phyloP scores from a whole-genome alignment of 2,888 invertebrate genomes.

The Halictus ligatus region DNA sequence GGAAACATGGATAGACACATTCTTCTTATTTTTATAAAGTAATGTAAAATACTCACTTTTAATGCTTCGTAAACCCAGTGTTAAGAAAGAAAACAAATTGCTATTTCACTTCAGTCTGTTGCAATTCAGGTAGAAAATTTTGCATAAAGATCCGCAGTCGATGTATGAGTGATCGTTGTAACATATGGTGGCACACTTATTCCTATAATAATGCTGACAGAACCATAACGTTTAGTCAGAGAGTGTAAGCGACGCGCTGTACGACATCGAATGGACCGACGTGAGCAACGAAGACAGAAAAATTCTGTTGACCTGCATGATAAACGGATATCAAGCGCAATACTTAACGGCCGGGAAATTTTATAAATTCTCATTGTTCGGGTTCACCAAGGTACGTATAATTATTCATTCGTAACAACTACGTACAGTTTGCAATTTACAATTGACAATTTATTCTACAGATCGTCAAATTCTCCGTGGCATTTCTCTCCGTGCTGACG shows the following conservation, averaged over 20 bases:
- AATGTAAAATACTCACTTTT: too few species aligned
- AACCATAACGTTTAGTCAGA: constrained; percentile 82
- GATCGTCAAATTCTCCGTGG: constrained; percentile 20
- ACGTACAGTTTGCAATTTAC: background rate
- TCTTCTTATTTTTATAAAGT: too few species aligned
- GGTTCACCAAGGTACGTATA: constrained; percentile 1
- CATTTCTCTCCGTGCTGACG: background rate
- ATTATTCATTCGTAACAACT: background rate
- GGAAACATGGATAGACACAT: too few species aligned
- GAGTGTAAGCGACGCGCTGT: constrained; percentile 85
- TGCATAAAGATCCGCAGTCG: too few species aligned
- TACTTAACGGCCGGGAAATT: constrained; percentile 17
- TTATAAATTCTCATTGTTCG: constrained; percentile 16
- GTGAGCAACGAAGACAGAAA: background rate
- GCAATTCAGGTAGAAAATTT: too few species aligned
- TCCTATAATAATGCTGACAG: background rate
- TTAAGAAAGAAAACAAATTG: too few species aligned
- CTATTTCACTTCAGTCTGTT: too few species aligned
- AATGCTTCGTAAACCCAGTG: too few species aligned
- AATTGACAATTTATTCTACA: background rate
- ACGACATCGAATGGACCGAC: constrained; percentile 81
- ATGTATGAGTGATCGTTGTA: too few species aligned
- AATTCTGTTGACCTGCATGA: background rate
- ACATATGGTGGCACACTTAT: too few species aligned
- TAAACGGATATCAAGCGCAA: background rate